These are phyloP conservation scores for Scolopax bukidnonensis DNA, from an alignment of 2,797 vertebrate species.

Conservation along the genomic window DNA sequence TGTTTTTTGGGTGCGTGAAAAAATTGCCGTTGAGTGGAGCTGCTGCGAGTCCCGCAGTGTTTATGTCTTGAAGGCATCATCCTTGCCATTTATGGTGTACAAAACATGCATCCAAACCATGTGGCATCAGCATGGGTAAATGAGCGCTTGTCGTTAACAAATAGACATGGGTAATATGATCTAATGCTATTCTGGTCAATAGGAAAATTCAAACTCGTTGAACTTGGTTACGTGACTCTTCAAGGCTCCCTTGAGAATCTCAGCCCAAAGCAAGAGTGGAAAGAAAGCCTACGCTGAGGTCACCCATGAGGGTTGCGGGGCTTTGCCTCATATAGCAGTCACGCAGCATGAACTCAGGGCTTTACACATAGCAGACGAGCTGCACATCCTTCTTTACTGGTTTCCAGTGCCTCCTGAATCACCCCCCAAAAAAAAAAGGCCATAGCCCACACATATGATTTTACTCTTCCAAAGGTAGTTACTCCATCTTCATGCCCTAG, in stretches of 20 bases:
- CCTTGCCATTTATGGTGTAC: conserved; percentile 60
- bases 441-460: background rate
- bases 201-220: conserved; percentile 42
- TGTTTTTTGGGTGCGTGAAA: background rate
- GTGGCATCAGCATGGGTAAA: conserved; percentile 15
- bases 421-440: background rate
- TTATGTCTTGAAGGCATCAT: background rate
- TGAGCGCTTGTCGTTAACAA: background rate
- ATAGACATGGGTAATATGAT: conserved; percentile 41
- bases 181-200: conserved; percentile 65
- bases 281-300: background rate
- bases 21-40: background rate
- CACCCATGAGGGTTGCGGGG: background rate
- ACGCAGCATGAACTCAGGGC: background rate
- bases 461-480: background rate
- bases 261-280: background rate
- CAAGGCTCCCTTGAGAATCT: conserved; percentile 7
- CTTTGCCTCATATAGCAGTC: background rate
- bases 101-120: background rate
- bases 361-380: accelerated
- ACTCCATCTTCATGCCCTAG: background rate
- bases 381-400: background rate
- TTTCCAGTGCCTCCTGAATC: background rate
- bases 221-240: conserved; percentile 38
- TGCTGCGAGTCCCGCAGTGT: background rate